These are phyloP conservation scores for Argya squamiceps DNA, from an alignment of 2,797 vertebrate species.

Conservation along the genomic window DNA sequence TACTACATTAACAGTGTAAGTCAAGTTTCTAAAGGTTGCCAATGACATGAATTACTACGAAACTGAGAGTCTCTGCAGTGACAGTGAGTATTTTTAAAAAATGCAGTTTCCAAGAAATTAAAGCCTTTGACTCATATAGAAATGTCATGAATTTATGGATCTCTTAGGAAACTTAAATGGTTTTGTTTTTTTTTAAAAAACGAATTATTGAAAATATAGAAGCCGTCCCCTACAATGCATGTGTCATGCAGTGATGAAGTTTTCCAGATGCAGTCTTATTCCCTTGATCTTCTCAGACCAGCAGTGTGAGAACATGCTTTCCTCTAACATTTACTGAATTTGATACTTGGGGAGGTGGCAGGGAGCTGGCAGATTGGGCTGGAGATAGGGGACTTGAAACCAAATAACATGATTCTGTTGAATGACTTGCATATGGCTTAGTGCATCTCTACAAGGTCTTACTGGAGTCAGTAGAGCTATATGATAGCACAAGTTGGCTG, in stretches of 20 bases:
- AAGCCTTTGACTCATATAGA: background rate
- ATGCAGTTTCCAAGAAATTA: background rate
- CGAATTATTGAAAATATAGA: background rate
- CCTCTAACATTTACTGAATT: background rate
- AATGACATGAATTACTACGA: background rate
- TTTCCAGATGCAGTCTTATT: background rate
- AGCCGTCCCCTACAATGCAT: background rate
- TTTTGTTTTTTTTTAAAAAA: background rate
- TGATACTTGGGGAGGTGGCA: background rate
- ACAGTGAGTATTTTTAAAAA: background rate
- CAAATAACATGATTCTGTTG: background rate
- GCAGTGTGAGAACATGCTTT: background rate
- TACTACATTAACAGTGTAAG: background rate
- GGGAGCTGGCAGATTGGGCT: background rate
- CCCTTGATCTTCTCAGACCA: background rate
- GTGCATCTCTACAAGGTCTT: background rate
- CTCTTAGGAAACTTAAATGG: background rate
- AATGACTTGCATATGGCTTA: background rate
- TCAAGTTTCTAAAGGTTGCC: constrained; percentile 9
- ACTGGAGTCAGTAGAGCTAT: background rate
- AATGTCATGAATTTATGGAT: background rate
- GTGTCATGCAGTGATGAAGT: fast-evolving
- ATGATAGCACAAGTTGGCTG: background rate
- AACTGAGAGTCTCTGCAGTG: background rate
- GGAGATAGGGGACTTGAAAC: background rate